Conservation (phyloP, 2,797 vertebrate genomes). For the Thripadectes ignobilis region DNA sequence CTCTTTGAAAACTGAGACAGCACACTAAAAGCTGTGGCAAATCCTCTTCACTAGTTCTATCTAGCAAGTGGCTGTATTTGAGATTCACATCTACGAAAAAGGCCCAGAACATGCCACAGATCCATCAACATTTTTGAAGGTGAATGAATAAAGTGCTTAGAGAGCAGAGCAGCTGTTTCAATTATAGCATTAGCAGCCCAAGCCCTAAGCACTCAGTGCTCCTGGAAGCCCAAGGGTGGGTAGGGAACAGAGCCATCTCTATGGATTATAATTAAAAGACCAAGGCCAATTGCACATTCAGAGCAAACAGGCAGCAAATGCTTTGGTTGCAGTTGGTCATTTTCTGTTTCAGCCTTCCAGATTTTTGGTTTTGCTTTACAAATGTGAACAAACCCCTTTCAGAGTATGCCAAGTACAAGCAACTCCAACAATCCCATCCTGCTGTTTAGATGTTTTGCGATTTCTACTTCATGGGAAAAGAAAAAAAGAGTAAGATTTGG, state of each 20-base stretch:
- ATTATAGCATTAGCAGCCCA: slow-evolving; percentile 12
- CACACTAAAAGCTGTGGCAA: neutral
- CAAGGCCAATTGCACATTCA: slow-evolving; percentile 12
- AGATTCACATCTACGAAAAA: neutral
- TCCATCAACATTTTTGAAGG: slow-evolving; percentile 17
- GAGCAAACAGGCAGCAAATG: slow-evolving; percentile 32
- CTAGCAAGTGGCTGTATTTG: neutral
- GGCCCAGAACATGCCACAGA: neutral
- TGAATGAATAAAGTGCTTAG: slow-evolving; percentile 10
- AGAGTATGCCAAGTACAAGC: neutral
- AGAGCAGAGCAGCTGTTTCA: slow-evolving; percentile 35
- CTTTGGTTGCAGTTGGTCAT: slow-evolving; percentile 3
- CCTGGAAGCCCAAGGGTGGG: slow-evolving; percentile 1
- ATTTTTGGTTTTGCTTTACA: slow-evolving; percentile 32
- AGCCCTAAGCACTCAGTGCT: neutral
- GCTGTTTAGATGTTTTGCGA: neutral
- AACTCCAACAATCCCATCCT: neutral
- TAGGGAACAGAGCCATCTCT: slow-evolving; percentile 20
- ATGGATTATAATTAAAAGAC: slow-evolving; percentile 9
- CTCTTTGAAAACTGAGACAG: neutral
- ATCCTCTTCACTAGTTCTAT: neutral
- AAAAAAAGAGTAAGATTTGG: neutral
- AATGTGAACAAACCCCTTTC: slow-evolving; percentile 14
- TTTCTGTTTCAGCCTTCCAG: slow-evolving; percentile 42
- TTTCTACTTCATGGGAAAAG: neutral